These are phyloP conservation scores for Lepus europaeus DNA, from an alignment of 2,113 vertebrate genomes.

Conservation along the genomic window DNA sequence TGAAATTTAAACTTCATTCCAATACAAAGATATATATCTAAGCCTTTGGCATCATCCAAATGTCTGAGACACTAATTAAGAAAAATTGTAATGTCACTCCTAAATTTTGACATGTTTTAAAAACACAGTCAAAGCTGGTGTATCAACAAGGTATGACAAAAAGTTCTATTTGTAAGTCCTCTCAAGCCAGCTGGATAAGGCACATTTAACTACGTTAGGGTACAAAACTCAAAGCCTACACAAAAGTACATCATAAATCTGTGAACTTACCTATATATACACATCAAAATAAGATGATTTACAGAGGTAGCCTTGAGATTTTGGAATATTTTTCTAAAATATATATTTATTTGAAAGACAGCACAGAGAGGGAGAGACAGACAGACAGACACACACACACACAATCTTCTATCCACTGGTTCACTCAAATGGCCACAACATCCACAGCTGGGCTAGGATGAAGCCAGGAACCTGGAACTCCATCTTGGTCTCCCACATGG, in stretches of 20 bases:
- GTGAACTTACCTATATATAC: neutral
- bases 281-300: neutral
- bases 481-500: too few relatives aligned
- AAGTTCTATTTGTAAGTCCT: slow-evolving; percentile 12
- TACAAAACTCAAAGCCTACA: neutral
- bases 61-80: slow-evolving; percentile 52
- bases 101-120: slow-evolving; percentile 60
- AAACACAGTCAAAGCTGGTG: slow-evolving; percentile 46
- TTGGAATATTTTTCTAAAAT: too few relatives aligned
- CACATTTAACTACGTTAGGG: neutral
- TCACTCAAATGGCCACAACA: too few relatives aligned
- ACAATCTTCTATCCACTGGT: too few relatives aligned
- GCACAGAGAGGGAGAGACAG: too few relatives aligned
- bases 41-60: slow-evolving; percentile 20
- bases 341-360: too few relatives aligned
- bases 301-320: neutral
- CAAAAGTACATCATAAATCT: neutral
- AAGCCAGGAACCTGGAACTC: too few relatives aligned
- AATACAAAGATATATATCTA: slow-evolving; percentile 58
- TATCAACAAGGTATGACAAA: slow-evolving; percentile 39
- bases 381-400: too few relatives aligned
- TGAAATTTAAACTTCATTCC: slow-evolving; percentile 16
- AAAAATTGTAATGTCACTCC: slow-evolving; percentile 53
- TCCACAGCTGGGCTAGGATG: too few relatives aligned
- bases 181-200: neutral